phyloP scores from a whole-genome alignment of 2,888 invertebrate genomes.

The Andrena haemorrhoa region DNA sequence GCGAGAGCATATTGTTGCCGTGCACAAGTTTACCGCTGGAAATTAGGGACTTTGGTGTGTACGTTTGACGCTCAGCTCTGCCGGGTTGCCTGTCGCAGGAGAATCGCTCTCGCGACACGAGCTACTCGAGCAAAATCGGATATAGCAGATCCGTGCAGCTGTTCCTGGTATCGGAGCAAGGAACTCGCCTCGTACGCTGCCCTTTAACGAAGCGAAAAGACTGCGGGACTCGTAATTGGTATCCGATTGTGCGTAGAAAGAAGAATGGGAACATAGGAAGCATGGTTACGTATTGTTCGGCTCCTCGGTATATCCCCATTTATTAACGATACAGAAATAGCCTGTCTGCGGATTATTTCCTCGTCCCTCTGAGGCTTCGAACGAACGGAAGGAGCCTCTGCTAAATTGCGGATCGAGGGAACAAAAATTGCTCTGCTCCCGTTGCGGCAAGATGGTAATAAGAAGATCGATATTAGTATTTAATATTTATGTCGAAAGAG shows the following conservation, averaged over 20 bases:
- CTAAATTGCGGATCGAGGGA: no score
- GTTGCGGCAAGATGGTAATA: no score
- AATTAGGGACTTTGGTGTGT: conserved; percentile 52
- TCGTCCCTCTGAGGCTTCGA: no score
- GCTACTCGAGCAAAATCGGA: neutral
- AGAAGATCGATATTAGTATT: no score
- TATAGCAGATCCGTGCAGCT: conserved; percentile 6
- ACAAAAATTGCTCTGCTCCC: no score
- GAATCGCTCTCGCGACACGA: conserved; percentile 30
- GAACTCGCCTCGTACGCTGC: neutral
- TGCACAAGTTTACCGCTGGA: conserved; percentile 41
- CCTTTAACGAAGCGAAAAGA: neutral
- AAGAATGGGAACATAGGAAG: neutral
- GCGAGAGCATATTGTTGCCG: conserved; percentile 53
- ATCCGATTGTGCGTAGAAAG: conserved; percentile 1
- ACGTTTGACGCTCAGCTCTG: conserved; percentile 27
- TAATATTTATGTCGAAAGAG: no score
- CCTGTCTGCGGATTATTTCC: no score
- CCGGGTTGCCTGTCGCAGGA: conserved; percentile 31
- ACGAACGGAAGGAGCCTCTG: no score
- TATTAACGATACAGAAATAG: neutral
- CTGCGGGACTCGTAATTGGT: neutral
- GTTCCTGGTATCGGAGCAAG: neutral
- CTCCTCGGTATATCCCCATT: neutral
- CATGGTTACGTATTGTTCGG: neutral